A percentile compares a stretch with the other conserved stretches of the same genome.
These are phyloP conservation scores for Frankliniella fusca DNA, from an alignment of 2,888 invertebrate genomes.

Conservation along the genomic window DNA sequence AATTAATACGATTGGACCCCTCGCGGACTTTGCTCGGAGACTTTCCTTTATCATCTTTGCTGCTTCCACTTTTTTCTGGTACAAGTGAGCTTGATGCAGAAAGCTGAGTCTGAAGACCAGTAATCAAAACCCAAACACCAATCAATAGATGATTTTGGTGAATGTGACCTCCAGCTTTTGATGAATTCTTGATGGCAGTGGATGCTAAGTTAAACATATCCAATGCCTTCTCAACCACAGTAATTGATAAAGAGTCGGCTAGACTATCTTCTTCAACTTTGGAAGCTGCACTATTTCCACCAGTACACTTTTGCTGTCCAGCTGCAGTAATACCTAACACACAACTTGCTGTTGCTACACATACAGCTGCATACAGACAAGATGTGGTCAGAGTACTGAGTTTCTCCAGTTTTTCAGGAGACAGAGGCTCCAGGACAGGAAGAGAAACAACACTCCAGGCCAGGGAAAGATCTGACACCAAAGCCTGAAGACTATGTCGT, in stretches of 20 bases:
- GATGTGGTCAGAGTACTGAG: conserved; percentile 78
- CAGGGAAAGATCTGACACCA: conserved; percentile 78
- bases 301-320: conserved; percentile 28
- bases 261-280: conserved; percentile 67
- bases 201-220: conserved; percentile 80
- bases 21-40: conserved; percentile 58
- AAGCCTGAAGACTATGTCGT: conserved; percentile 67
- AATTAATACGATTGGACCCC: conserved; percentile 58
- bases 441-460: conserved; percentile 78
- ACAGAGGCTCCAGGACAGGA: conserved; percentile 83
- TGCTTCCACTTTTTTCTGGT: conserved; percentile 42
- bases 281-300: conserved; percentile 35
- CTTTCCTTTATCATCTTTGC: conserved; percentile 56
- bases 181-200: conserved; percentile 74
- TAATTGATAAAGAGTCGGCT: conserved; percentile 72
- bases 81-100: conserved; percentile 56
- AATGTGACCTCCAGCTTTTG: conserved; percentile 81
- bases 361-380: conserved; percentile 61
- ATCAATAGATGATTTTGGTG: conserved; percentile 86
- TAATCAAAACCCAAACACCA: conserved; percentile 81
- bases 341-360: conserved; percentile 47
- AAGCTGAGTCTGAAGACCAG: conserved; percentile 79
- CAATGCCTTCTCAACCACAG: conserved; percentile 81
- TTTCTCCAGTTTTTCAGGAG: conserved; percentile 74
- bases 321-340: conserved; percentile 39